A percentile compares a stretch with the other conserved stretches of the same genome.
Conservation (phyloP, 2,113 vertebrate species). For the Psittacara wagleri region DNA sequence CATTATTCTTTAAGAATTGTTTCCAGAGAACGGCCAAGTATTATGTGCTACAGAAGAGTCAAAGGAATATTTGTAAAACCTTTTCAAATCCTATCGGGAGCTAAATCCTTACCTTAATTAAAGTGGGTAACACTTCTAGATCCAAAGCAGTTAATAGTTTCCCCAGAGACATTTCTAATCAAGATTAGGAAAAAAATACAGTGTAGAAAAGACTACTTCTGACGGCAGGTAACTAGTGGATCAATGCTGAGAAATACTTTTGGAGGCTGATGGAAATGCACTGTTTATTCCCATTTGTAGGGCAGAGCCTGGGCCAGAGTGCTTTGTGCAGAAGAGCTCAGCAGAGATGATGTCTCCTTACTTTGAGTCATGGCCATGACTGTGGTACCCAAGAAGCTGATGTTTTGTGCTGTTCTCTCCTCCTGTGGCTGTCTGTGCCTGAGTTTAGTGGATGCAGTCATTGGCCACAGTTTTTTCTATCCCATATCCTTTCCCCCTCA, state of each 20-base stretch:
- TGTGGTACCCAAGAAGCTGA: not conserved
- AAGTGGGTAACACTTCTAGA: not conserved
- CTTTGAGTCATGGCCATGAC: not conserved
- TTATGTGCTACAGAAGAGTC: not conserved
- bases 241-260: not conserved
- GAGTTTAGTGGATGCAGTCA: not conserved
- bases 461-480: not conserved
- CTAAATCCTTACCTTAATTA: slow-evolving; percentile 28
- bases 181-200: not conserved
- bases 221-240: not conserved
- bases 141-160: not conserved
- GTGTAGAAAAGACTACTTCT: not conserved
- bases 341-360: slow-evolving; percentile 20
- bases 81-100: not conserved
- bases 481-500: not conserved
- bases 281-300: slow-evolving; percentile 11
- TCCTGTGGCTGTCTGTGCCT: not conserved
- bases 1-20: not conserved
- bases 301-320: not conserved
- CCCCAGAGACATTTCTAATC: not conserved
- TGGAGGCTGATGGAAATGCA: not conserved
- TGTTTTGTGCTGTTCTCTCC: not conserved
- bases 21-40: not conserved
- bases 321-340: slow-evolving; percentile 11
- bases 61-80: not conserved